Conservation (phyloP, 2,113 vertebrate genomes). For the pig (Sus scrofa) region T2T-Sscrofa CM000827.6:37408001-37408500, state of each 20-base stretch:
- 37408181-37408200: background rate
- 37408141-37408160: background rate
- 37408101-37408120: background rate
- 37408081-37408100: background rate
- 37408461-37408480: background rate
- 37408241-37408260: background rate
- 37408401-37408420: background rate
- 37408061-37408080: background rate
- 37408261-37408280: accelerated
- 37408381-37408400: background rate
- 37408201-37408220: accelerated
- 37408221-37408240: accelerated
- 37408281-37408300: accelerated
- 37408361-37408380: background rate
- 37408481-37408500: background rate
- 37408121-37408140: background rate
- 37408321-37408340: background rate
- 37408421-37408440: background rate
- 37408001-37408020: background rate
- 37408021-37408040: conserved; percentile 36
- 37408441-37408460: background rate
- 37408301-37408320: accelerated
- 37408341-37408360: background rate
- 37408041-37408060: background rate
- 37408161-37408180: background rate